phyloP scores from a whole-genome alignment of 2,113 vertebrate genomes.

The Trogon melanurus region DNA sequence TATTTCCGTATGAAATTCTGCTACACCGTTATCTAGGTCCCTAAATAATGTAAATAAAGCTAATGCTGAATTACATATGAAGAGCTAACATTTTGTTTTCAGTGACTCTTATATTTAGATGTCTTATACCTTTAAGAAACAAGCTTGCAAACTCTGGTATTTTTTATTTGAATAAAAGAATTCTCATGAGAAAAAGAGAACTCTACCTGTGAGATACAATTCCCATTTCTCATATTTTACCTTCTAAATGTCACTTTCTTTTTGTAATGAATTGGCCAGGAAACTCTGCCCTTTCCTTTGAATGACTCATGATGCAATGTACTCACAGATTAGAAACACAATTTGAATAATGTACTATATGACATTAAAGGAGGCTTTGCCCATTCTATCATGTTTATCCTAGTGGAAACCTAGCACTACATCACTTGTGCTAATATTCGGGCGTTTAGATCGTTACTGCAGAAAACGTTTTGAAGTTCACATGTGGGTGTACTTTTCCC shows the following conservation, averaged over 20 bases:
- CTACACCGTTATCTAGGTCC: not conserved
- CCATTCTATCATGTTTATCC: conserved; percentile 54
- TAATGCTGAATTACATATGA: not conserved
- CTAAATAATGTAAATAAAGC: not conserved
- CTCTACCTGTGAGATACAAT: conserved; percentile 64
- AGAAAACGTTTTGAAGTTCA: conserved; percentile 36
- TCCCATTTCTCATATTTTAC: conserved; percentile 50
- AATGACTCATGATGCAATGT: conserved; percentile 76
- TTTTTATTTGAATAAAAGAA: conserved; percentile 29
- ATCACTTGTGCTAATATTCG: conserved; percentile 61
- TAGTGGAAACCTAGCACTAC: conserved; percentile 1
- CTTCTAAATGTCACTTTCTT: conserved; percentile 75
- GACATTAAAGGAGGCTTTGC: conserved; percentile 42
- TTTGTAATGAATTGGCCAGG: conserved; percentile 72
- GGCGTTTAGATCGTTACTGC: conserved; percentile 15
- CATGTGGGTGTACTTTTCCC: not conserved
- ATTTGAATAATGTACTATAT: conserved; percentile 42
- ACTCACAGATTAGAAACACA: conserved; percentile 67
- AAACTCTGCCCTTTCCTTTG: conserved; percentile 82
- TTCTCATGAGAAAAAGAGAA: conserved; percentile 71
- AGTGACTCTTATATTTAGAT: not conserved
- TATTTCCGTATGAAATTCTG: not conserved
- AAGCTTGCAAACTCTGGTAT: not conserved
- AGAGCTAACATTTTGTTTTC: not conserved
- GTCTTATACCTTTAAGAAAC: conserved; percentile 24